These are phyloP conservation scores for Abrostola tripartita DNA, from an alignment of 2,888 invertebrate species.

Conservation along the genomic window DNA sequence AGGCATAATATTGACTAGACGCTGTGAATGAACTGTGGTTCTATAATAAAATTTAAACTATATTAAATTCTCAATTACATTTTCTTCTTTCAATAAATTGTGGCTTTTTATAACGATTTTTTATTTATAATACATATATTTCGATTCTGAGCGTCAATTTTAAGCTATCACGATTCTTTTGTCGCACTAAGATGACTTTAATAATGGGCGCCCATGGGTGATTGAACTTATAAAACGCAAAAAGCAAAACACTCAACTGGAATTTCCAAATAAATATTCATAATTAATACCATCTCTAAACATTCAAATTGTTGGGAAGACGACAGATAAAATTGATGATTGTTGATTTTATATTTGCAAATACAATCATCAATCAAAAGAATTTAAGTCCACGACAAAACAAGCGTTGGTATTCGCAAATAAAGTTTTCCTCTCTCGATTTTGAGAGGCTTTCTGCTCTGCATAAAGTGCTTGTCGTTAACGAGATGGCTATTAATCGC, in stretches of 20 bases:
- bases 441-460: slow-evolving; percentile 8
- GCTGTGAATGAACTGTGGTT: slow-evolving; percentile 1
- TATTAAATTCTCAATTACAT: neutral
- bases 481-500: slow-evolving; percentile 42
- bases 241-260: neutral
- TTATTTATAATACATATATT: too few species aligned
- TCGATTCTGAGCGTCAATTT: too few species aligned
- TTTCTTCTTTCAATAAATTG: neutral
- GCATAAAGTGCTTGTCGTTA: slow-evolving; percentile 30
- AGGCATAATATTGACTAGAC: neutral
- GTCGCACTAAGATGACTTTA: too few species aligned
- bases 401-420: neutral
- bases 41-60: neutral
- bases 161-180: too few species aligned
- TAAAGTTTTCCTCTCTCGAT: neutral
- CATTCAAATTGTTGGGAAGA: neutral
- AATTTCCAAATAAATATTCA: neutral
- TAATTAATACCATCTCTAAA: slow-evolving; percentile 1
- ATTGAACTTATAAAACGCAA: neutral
- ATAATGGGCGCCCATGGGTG: neutral
- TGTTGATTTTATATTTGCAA: slow-evolving; percentile 8
- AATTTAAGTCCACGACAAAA: slow-evolving; percentile 8
- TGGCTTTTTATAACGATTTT: too few species aligned
- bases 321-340: neutral
- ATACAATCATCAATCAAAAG: slow-evolving; percentile 10